Base-by-base conservation (phyloP, 2,113 vertebrate genomes). In the Leiothrix lutea region DNA sequence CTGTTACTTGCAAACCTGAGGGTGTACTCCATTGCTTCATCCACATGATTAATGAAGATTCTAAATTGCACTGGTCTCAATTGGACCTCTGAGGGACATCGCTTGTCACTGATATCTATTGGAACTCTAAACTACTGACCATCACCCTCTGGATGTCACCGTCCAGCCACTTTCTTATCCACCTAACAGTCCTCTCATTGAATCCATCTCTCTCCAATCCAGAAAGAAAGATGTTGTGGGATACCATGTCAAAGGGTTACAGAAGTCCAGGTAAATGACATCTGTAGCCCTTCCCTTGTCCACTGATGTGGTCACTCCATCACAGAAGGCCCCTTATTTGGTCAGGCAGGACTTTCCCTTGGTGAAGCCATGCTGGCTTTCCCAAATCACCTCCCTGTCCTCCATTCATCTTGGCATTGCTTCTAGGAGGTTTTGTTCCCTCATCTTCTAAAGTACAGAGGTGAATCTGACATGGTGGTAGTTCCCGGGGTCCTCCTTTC, bases 291-390 rank as follows among this genome's bases (percentile, higher is more conserved):
- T 42, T 35, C 8, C 20, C 12, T 31, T 71, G 24, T 5, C n/a
- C 40, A 12, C 20, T 62, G 29, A 11, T 40, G 28, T 35, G n/a
- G 7, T 47, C 20, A 20, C 25, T 48, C 16, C 13, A 40, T 40
- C n/a, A 21, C 0, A n/a, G n/a, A 40, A 47, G 20, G 7, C 8
- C 24, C 2, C 40, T 62, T 0, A 12, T 6, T 9, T 47, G 47
- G 24, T 42, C 35, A 88, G 57, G 40, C 25, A 71, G 9, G 22
- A 28, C 14, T 2, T 45, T 28, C 18, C 26, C 33, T 60, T 19
- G 26, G 4, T 47, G 24, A 47, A 61, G 19, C 23, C 4, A 0
- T 54, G 13, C 13, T 62, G 57, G 4, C 56, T 87, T 25, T 35
- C n/a, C 48, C 4, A 9, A 48, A 62, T 64, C 40, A 17, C 29